phyloP scores from a whole-genome alignment of 2,113 vertebrate species.

The Eptesicus fuscus region DNA sequence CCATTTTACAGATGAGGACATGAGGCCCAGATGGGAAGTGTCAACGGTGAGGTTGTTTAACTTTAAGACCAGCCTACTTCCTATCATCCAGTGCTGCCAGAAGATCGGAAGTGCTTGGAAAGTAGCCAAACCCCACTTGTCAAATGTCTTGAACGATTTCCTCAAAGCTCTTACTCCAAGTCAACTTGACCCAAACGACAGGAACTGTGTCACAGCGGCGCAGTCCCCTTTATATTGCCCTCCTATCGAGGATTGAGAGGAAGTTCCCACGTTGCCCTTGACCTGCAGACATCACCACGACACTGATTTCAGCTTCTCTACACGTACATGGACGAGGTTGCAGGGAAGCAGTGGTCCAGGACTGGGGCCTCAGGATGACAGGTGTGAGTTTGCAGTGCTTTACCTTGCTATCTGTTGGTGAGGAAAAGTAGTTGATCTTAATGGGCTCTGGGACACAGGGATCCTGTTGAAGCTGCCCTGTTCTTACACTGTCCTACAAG shows the following conservation, averaged over 20 bases:
- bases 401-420: background rate
- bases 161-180: background rate
- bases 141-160: conserved; percentile 48
- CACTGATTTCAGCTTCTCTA: background rate
- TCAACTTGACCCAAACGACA: background rate
- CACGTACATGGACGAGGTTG: background rate
- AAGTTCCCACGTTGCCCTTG: background rate
- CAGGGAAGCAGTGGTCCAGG: background rate
- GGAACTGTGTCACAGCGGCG: background rate
- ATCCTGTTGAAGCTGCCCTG: background rate
- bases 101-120: background rate
- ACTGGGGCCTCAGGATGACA: background rate
- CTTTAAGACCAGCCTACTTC: background rate
- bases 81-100: background rate
- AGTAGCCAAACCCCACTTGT: background rate
- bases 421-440: background rate
- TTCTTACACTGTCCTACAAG: background rate
- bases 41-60: background rate
- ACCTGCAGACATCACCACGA: background rate
- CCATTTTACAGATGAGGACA: background rate
- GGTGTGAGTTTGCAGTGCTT: background rate
- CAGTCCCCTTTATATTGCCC: background rate
- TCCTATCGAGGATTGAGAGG: background rate
- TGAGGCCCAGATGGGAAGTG: background rate
- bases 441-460: background rate